Percentiles rank a stretch among this genome's conserved stretches.
Evolutionary conservation across 2,113 vertebrate genomes (phyloP).

Genomic region (Gavialis gangeticus): DNA sequence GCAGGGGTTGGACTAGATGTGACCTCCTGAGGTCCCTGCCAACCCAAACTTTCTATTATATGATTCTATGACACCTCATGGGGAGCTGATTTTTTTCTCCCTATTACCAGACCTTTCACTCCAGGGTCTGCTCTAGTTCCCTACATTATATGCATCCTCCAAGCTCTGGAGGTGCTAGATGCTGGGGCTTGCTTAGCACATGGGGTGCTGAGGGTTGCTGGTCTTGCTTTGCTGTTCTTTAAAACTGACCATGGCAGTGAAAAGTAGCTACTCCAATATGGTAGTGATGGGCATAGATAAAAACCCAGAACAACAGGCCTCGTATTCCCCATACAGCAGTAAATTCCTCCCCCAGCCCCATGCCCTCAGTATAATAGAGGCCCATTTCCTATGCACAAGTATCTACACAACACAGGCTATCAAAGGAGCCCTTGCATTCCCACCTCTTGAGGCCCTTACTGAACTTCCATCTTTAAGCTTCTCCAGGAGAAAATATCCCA

Average conservation of each 20-base stretch:
- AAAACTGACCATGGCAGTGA: neutral
- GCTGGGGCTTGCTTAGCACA: neutral
- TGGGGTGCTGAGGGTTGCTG: neutral
- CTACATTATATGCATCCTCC: neutral
- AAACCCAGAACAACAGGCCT: neutral
- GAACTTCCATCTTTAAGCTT: neutral
- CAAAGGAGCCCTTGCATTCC: neutral
- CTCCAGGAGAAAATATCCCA: neutral
- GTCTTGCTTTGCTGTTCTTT: neutral
- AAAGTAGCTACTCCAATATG: neutral
- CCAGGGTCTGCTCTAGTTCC: neutral
- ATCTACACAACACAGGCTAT: accelerated
- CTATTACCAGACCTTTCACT: neutral
- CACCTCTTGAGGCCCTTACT: accelerated
- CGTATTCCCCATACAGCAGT: neutral
- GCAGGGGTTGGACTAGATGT: too few relatives aligned
- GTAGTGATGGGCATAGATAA: neutral
- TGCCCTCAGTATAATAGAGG: neutral
- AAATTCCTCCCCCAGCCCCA: neutral
- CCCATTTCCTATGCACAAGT: neutral
- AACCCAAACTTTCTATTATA: too few relatives aligned
- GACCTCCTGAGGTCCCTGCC: too few relatives aligned
- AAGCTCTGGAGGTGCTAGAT: neutral
- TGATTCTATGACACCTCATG: too few relatives aligned
- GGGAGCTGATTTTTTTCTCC: neutral